A percentile compares a stretch with the other conserved stretches of the same genome.
These are phyloP conservation scores for Pomatostomus ruficeps DNA, from an alignment of 2,113 vertebrate genomes.

Conservation along the genomic window DNA sequence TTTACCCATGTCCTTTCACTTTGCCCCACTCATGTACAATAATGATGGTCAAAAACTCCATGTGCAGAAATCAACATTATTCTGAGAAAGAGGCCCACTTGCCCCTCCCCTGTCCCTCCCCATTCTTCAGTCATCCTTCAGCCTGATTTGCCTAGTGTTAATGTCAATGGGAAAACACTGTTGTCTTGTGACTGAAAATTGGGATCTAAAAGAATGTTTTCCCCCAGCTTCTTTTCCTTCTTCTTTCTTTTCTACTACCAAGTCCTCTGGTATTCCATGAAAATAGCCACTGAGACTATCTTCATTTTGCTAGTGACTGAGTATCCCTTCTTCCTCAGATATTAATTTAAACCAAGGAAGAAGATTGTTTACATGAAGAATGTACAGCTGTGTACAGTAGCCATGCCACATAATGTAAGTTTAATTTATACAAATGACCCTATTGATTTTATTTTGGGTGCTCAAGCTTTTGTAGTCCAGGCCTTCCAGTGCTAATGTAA, in stretches of 20 bases:
- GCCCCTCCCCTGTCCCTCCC: not conserved
- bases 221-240: not conserved
- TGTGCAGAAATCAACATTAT: not conserved
- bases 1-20: not conserved
- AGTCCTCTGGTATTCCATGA: not conserved
- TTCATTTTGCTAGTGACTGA: not conserved
- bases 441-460: slow-evolving; percentile 32
- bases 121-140: not conserved
- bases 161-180: not conserved
- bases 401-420: not conserved
- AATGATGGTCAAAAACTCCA: not conserved
- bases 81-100: not conserved
- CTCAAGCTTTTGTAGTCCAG: not conserved
- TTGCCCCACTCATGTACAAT: not conserved
- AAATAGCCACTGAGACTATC: not conserved
- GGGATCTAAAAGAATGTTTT: not conserved
- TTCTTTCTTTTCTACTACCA: not conserved
- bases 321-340: not conserved
- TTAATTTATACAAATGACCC: slow-evolving; percentile 34
- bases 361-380: not conserved
- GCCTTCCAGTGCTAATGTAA: not conserved
- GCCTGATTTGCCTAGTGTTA: not conserved
- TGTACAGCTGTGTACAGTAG: not conserved
- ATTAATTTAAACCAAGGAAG: not conserved
- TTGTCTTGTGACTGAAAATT: not conserved